A percentile compares a stretch with the other conserved stretches of the same genome.
Evolutionary conservation across 2,113 vertebrate species (phyloP).

Genomic region (Xenopus tropicalis): DNA sequence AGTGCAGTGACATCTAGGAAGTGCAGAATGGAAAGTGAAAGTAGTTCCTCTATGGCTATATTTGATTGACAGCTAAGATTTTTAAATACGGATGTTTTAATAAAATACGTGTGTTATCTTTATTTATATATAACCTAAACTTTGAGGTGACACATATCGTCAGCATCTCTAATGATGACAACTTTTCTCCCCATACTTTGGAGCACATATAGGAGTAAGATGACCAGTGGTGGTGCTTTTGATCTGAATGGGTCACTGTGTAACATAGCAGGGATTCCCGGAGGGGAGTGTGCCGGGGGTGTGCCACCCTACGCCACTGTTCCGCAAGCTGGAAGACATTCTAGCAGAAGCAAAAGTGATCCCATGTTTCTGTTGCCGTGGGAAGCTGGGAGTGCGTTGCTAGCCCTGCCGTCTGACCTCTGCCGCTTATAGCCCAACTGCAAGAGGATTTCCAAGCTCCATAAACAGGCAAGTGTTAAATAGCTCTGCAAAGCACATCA

Average conservation of each 20-base stretch:
- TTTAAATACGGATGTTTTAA: no score
- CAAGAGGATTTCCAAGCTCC: background rate
- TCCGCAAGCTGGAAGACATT: slow-evolving; percentile 13
- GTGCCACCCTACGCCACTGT: background rate
- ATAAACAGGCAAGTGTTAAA: background rate
- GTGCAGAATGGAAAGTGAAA: no score
- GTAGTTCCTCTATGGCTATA: no score
- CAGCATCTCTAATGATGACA: no score
- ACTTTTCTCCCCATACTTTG: no score
- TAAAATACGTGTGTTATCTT: no score
- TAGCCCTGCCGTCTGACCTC: slow-evolving; percentile 8
- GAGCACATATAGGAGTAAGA: no score
- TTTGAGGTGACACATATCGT: no score
- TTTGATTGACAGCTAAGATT: no score
- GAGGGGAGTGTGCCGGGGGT: background rate
- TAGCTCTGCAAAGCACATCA: background rate
- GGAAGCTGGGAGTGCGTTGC: background rate
- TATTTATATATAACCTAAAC: no score
- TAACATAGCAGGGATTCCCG: background rate
- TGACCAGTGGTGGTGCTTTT: no score
- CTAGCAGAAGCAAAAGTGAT: background rate
- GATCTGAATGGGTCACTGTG: background rate
- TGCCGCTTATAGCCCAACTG: slow-evolving; percentile 16
- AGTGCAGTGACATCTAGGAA: no score
- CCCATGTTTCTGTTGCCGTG: slow-evolving; percentile 16